Conservation (phyloP, 2,888 invertebrate species). For the Drosophila subsilvestris region DNA sequence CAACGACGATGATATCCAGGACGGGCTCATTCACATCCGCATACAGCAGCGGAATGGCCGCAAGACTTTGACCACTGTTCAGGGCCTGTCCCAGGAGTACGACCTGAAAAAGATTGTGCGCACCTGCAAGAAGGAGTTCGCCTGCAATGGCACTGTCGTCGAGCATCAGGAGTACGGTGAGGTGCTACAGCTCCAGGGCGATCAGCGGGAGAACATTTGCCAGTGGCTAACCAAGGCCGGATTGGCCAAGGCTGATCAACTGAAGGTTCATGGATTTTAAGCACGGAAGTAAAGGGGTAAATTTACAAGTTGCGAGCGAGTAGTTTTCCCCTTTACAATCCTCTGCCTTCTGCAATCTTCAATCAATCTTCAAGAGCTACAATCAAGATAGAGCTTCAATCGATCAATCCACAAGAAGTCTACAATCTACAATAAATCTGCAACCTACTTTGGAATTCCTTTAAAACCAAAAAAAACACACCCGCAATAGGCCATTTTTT, state of each 20-base stretch:
- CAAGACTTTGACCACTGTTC: constrained; percentile 99
- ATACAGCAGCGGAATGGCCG: constrained; percentile 99
- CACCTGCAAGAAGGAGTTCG: constrained; percentile 99
- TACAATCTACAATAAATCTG: too few relatives aligned
- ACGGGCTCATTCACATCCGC: constrained; percentile 99
- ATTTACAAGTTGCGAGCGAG: too few relatives aligned
- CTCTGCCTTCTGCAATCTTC: too few relatives aligned
- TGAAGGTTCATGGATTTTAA: constrained; percentile 95
- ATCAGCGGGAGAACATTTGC: constrained; percentile 99
- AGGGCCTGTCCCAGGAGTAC: constrained; percentile 98
- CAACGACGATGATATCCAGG: constrained; percentile 99
- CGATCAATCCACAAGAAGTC: not conserved
- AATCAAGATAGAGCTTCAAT: too few relatives aligned
- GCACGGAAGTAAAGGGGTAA: not conserved
- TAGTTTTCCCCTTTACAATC: too few relatives aligned
- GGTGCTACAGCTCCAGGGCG: constrained; percentile 99
- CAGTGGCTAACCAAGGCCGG: constrained; percentile 99
- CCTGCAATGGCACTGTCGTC: constrained; percentile 99
- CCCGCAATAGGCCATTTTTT: not conserved
- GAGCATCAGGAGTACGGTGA: constrained; percentile 99
- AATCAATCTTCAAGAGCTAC: too few relatives aligned
- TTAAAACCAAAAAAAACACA: too few relatives aligned
- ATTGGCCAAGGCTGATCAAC: constrained; percentile 98
- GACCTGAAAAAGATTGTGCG: constrained; percentile 99
- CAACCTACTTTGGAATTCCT: too few relatives aligned